These are phyloP conservation scores for Mohoua ochrocephala DNA, from an alignment of 2,113 vertebrate species.

Conservation along the genomic window DNA sequence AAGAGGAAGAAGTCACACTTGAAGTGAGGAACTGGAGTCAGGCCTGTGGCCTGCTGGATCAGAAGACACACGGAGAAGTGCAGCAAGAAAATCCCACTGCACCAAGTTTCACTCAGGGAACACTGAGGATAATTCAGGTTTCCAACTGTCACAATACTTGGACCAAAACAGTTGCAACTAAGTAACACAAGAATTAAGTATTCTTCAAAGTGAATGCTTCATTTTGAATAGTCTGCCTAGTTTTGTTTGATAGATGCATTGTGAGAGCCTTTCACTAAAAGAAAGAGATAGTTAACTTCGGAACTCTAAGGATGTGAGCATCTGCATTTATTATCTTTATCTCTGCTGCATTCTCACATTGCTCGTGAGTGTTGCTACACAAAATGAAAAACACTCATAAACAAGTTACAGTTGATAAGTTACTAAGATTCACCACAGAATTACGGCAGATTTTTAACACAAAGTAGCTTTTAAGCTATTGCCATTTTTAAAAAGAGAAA, in stretches of 20 bases:
- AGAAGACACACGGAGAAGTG: neutral
- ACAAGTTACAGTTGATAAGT: neutral
- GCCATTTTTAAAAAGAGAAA: neutral
- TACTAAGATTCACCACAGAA: neutral
- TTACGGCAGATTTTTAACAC: neutral
- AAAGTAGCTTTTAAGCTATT: neutral
- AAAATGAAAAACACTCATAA: neutral
- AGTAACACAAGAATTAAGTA: neutral
- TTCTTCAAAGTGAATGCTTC: neutral
- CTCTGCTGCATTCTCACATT: neutral
- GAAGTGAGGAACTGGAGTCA: neutral
- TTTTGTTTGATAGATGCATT: neutral
- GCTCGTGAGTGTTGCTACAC: neutral
- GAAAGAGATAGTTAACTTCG: neutral
- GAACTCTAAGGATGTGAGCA: neutral
- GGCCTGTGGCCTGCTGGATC: neutral
- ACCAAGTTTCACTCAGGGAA: neutral
- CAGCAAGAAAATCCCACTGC: neutral
- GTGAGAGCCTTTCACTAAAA: neutral
- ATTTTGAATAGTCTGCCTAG: neutral
- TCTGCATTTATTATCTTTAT: neutral
- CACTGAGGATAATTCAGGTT: neutral
- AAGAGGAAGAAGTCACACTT: neutral
- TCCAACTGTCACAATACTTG: neutral
- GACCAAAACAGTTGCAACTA: neutral